A percentile compares a stretch with the other conserved stretches of the same genome.
Evolutionary conservation across 64 coral and sea anemone species (phyloP).

Genomic region (Porites australiensis): DNA sequence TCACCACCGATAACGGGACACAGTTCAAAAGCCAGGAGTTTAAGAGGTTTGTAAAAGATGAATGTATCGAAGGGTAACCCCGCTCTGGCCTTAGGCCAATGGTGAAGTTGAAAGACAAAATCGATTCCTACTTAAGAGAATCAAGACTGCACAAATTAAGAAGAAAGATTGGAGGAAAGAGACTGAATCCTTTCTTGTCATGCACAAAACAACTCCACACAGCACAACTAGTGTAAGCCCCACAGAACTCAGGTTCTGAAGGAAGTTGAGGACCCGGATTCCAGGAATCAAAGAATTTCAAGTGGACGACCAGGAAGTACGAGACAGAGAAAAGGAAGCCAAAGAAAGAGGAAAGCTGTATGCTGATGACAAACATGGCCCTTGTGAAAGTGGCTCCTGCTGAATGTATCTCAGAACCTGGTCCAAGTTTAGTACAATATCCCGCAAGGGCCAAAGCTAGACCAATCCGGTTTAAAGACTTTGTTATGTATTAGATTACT

Average conservation of each 20-base stretch:
- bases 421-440: no score
- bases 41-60: neutral
- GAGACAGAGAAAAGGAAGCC: slow-evolving; percentile 9
- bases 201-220: neutral
- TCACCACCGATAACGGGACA: slow-evolving; percentile 21
- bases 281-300: no score
- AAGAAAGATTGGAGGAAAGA: neutral
- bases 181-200: neutral
- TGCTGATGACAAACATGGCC: neutral
- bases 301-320: neutral
- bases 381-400: no score
- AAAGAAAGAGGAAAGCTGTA: slow-evolving; percentile 45
- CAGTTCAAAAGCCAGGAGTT: slow-evolving; percentile 24
- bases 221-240: neutral
- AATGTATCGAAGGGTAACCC: neutral
- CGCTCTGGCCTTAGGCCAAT: slow-evolving; percentile 32
- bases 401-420: no score
- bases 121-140: neutral
- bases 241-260: neutral
- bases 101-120: slow-evolving; percentile 48
- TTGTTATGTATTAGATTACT: no score
- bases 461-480: no score
- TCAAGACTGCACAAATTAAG: slow-evolving; percentile 18
- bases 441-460: no score
- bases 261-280: neutral